A percentile compares a stretch with the other conserved stretches of the same genome.
These are phyloP conservation scores for Apostichopus parvimensis DNA, from an alignment of 35 echinoderm and acorn worm species.

Conservation along the genomic window DNA sequence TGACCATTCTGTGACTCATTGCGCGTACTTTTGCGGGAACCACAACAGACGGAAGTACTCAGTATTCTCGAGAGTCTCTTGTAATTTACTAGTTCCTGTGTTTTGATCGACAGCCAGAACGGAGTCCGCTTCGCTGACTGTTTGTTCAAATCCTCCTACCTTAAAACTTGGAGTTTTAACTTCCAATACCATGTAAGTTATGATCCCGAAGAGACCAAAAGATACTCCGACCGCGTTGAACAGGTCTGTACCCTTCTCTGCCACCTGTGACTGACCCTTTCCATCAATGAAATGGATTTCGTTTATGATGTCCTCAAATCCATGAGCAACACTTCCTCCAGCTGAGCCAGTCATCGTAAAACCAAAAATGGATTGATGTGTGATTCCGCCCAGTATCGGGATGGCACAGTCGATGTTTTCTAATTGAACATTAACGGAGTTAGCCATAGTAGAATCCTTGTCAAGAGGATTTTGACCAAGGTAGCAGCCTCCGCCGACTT, in stretches of 20 bases:
- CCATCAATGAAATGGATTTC: too few relatives aligned
- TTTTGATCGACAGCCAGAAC: neutral
- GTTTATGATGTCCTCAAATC: too few relatives aligned
- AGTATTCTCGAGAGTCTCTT: neutral
- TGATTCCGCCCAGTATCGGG: too few relatives aligned
- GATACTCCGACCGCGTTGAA: neutral
- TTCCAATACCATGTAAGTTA: too few relatives aligned
- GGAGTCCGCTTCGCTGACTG: neutral
- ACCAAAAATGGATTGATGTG: too few relatives aligned
- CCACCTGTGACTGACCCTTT: too few relatives aligned
- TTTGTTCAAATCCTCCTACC: conserved; percentile 4
- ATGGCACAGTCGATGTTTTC: too few relatives aligned
- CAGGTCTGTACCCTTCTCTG: too few relatives aligned
- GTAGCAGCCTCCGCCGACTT: neutral
- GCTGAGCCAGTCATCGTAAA: too few relatives aligned
- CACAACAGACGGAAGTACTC: neutral
- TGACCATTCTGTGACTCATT: neutral
- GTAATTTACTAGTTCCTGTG: neutral
- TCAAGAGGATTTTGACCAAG: conserved; percentile 14
- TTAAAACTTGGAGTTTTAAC: neutral
- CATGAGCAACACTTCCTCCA: too few relatives aligned
- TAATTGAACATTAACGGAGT: too few relatives aligned
- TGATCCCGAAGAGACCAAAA: conserved; percentile 15
- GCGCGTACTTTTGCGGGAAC: neutral
- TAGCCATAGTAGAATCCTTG: neutral